Conservation (phyloP, 2,888 invertebrate species). For the Amorpha juglandis region DNA sequence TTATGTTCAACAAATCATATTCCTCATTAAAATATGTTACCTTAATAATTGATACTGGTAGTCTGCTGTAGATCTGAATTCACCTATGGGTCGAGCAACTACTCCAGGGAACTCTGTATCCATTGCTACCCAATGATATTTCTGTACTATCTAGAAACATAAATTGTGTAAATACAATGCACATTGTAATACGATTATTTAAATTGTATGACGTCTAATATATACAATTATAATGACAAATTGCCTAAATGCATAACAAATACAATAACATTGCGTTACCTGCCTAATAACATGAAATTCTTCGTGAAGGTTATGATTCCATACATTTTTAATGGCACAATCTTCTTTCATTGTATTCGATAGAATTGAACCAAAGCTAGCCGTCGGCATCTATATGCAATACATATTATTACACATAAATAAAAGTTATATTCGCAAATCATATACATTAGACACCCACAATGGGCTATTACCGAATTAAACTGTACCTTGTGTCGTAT, state of each 20-base stretch:
- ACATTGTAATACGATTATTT: no score
- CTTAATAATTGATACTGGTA: conserved; percentile 97
- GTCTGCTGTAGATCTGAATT: conserved; percentile 95
- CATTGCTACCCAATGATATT: conserved; percentile 94
- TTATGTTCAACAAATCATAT: no score
- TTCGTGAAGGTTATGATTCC: conserved; percentile 98
- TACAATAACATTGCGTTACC: conserved; percentile 71
- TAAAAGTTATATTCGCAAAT: no score
- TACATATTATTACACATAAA: not conserved
- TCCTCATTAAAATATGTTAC: conserved; percentile 39
- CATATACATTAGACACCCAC: not conserved
- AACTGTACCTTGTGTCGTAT: conserved; percentile 8
- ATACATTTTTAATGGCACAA: conserved; percentile 98
- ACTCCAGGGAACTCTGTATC: conserved; percentile 99
- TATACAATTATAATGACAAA: no score
- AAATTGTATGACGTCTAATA: no score
- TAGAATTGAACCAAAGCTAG: conserved; percentile 84
- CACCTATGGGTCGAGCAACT: conserved; percentile 98
- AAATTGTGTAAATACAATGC: not conserved
- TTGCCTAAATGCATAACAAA: not conserved
- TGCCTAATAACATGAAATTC: conserved; percentile 97
- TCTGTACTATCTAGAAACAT: conserved; percentile 87
- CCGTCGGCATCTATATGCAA: conserved; percentile 88
- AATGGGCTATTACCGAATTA: not conserved
- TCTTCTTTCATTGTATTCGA: conserved; percentile 87